A percentile compares a stretch with the other conserved stretches of the same genome.
phyloP scores from a whole-genome alignment of 2,888 invertebrate species.

The Pyrocoelia pectoralis region DNA sequence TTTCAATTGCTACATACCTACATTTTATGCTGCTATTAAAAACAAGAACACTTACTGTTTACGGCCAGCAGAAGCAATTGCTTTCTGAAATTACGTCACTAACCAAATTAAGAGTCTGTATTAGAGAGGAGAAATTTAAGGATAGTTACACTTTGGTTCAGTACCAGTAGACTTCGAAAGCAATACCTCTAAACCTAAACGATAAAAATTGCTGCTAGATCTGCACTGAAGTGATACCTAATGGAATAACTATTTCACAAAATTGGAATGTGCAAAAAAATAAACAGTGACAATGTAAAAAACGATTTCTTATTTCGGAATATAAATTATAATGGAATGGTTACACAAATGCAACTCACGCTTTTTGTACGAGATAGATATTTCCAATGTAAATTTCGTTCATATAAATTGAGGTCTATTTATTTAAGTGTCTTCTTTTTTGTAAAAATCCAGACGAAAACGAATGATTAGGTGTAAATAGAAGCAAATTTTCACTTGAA shows the following conservation, averaged over 20 bases:
- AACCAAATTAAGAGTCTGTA: too few species aligned
- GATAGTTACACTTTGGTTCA: too few species aligned
- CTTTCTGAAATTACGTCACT: too few species aligned
- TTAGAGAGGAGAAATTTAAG: too few species aligned
- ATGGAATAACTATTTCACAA: not conserved
- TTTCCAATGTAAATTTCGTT: not conserved
- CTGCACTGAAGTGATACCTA: too few species aligned
- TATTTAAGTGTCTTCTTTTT: not conserved
- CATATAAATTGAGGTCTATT: not conserved
- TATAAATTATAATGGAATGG: not conserved
- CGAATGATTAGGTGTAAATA: constrained; percentile 1
- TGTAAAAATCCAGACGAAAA: not conserved
- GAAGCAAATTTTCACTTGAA: not conserved
- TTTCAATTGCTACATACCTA: too few species aligned
- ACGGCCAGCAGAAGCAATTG: too few species aligned
- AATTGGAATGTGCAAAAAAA: not conserved
- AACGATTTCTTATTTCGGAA: not conserved
- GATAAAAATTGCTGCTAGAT: too few species aligned
- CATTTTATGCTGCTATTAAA: too few species aligned
- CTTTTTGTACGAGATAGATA: not conserved
- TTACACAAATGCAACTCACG: not conserved
- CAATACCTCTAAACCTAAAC: too few species aligned
- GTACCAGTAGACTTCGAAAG: too few species aligned
- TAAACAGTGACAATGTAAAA: not conserved
- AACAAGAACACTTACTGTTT: too few species aligned